A percentile compares a stretch with the other conserved stretches of the same genome.
phyloP scores from a whole-genome alignment of 2,113 vertebrate genomes.

The Murina feae region DNA sequence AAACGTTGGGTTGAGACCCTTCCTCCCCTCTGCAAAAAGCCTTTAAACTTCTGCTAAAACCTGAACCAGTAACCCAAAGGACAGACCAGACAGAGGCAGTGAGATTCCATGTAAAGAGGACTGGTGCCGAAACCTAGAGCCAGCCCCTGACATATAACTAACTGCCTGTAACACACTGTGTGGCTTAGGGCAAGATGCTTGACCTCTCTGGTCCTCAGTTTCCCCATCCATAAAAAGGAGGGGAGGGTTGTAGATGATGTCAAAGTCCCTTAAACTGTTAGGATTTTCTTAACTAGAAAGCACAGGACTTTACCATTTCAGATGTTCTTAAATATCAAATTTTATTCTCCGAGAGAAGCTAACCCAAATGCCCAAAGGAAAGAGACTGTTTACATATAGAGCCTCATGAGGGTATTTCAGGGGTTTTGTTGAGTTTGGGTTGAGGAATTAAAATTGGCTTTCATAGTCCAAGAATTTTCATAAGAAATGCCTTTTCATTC shows the following conservation, averaged over 20 bases:
- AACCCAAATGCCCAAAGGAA: background rate
- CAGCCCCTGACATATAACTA: background rate
- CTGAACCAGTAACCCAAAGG: background rate
- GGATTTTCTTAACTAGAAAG: constrained; percentile 3
- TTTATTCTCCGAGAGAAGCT: background rate
- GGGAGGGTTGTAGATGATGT: background rate
- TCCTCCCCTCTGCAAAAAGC: background rate
- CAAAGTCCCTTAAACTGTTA: background rate
- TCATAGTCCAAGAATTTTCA: background rate
- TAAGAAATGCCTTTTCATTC: background rate
- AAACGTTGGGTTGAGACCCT: background rate
- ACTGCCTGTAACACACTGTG: background rate
- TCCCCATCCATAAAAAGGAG: background rate
- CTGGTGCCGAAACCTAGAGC: background rate
- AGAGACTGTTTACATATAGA: background rate
- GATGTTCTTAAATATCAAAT: background rate
- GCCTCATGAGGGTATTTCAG: background rate
- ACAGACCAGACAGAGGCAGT: background rate
- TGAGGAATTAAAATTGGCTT: background rate
- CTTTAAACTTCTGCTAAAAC: background rate
- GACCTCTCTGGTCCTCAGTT: background rate
- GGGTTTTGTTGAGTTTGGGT: background rate
- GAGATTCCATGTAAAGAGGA: background rate
- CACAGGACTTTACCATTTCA: background rate
- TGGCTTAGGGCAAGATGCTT: background rate